phyloP scores from a whole-genome alignment of 2,113 vertebrate species.

The Zosterops borbonicus region DNA sequence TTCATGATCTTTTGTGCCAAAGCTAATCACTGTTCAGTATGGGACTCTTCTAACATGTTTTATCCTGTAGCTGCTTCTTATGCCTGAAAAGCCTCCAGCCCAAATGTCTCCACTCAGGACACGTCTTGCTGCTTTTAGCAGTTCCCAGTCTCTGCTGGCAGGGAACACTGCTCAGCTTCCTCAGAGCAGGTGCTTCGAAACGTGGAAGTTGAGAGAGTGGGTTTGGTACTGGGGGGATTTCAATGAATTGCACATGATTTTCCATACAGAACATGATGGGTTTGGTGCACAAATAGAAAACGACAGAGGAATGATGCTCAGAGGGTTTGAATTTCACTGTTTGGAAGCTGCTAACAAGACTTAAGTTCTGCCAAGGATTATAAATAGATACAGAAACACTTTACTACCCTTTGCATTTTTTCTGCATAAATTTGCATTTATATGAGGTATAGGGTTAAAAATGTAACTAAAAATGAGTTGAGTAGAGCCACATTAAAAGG shows the following conservation, averaged over 20 bases:
- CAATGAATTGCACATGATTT: background rate
- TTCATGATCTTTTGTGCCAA: background rate
- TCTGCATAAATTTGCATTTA: background rate
- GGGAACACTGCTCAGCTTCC: background rate
- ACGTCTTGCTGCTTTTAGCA: background rate
- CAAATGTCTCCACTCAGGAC: background rate
- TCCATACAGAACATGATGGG: background rate
- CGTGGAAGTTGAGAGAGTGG: background rate
- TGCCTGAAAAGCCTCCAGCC: background rate
- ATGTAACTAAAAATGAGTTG: background rate
- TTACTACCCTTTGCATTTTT: constrained; percentile 7
- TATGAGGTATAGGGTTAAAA: background rate
- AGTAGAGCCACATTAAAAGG: background rate
- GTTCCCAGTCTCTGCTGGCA: background rate
- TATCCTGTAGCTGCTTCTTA: background rate
- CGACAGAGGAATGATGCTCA: background rate
- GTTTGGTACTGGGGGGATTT: background rate
- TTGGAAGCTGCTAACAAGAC: background rate
- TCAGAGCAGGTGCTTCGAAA: background rate
- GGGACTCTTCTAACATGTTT: background rate
- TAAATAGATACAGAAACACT: constrained; percentile 19
- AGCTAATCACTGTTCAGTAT: background rate
- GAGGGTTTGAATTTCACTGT: background rate
- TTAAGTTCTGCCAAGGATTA: background rate
- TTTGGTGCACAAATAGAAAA: background rate